Evolutionary conservation across 2,888 invertebrate genomes (phyloP), one percentile per base, ranked within the genome.

Genomic region (Antheraea yamamai): DNA sequence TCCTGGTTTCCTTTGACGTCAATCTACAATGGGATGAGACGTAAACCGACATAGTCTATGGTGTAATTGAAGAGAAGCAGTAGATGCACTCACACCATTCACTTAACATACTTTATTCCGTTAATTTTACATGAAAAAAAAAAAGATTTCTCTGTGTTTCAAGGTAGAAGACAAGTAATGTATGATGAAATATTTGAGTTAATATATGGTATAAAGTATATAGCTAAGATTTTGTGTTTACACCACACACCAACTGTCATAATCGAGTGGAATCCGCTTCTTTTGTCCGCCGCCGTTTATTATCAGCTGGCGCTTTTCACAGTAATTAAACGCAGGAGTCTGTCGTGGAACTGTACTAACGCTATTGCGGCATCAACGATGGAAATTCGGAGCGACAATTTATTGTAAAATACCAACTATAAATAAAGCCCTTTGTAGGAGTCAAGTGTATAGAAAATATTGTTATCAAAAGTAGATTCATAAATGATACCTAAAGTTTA

Each of bases 201-300:
- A 12, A 61, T 58, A 47, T 73, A 61, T 35, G 16, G 10, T 10
- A 23, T 10, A 23, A 73, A 18, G 61, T 73, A 23, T 30, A 26
- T 10, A 72, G 75, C 73, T 75, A 39, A 30, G 26, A 35, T 52
- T 35, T 30, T 14, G 72, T 23, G n/a, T 30, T 72, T 61, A 61
- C n/a, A 58, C 74, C 75, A 72, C 26, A 18, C 72, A 30, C 52
- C 75, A 79, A 75, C 80, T 79, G 81, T 81, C 82, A 83, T 83
- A 84, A 83, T 84, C 84, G 82, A 83, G 84, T 81, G 82, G 81
- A 82, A 81, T 77, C 78, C 83, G 79, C 84, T 85, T 87, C 89
- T 87, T 87, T 90, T 90, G 89, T 89, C 88, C 88, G 83, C 81
- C 86, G 81, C 83, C 83, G 86, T 83, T 87, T 87, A 87, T 85